Base-by-base conservation (phyloP, 2,113 vertebrate species). In the Silurus meridionalis region DNA sequence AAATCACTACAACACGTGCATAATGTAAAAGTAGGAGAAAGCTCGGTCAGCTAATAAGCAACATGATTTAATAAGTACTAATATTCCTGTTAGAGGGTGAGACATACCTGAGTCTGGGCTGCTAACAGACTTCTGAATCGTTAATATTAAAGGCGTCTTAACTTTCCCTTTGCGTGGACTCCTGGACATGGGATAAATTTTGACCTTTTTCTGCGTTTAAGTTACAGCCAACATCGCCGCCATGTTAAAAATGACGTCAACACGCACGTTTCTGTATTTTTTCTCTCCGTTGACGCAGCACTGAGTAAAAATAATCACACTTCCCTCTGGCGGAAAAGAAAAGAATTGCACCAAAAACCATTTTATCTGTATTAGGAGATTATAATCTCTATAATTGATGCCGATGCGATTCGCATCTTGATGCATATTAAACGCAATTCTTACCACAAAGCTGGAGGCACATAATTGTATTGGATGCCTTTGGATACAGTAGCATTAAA, bases 211-310 rank as follows among this genome's bases (percentile, higher is more conserved):
- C 80, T 9, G 50, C 71, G 9, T 77, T 85, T 64, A 84, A 58
- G 6, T 83, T 80, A 14, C 5, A 17, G 5, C 48, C 83, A 85
- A 80, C 10, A 1, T 21, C 11, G 63, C 23, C 64, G n/a, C 88
- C 88, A 89, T 87, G 0, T 80, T 89, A 58, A 58, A 83, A 66
- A 15, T 37, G 37, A 64, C 66, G 37, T 81, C 78, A 55, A 48
- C 48, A 15, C 48, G 6, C 37, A 55, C 15, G 55, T n/a, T 81
- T 25, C 7, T 7, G 6, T 48, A 10, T 58, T 81, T 57, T 60
- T 88, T 85, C 60, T 7, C 23, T 1, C 23, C 21, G 13, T 50
- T 13, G 50, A 81, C 0, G 46, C 71, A 52, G 9, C 21, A 69
- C 11, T 14, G 53, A 82, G 46, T 60, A 21, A 67, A 9, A 69